Base-by-base conservation (phyloP, 2,888 invertebrate species). In the Hirtodrosophila histrioides region DNA sequence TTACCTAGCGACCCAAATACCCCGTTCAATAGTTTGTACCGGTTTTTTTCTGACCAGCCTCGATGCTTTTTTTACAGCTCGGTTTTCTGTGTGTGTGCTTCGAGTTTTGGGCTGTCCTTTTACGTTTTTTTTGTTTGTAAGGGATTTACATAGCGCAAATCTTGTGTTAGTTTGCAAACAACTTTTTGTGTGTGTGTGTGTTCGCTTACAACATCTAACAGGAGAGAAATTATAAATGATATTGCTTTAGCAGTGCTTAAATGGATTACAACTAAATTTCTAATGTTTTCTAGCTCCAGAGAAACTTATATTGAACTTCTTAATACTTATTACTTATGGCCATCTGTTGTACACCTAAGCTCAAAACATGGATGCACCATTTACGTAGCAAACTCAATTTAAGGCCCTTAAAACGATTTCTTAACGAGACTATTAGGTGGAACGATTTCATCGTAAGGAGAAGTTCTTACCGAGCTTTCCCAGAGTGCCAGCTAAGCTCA, bases 1-100 rank as follows among this genome's bases (percentile, higher is more conserved):
- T 77, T 78, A 77, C 80, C 80, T 77, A 77, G 78, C 78, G 81
- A 78, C 81, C 78, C 81, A 78, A 81, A 78, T 78, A 75, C 69
- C 74, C 64, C 68, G 78, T 78, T 78, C 78, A 80, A 78, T 78
- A 77, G 78, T 56, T 77, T 55, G 37, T 56, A 53, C 51, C 51
- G 31, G 17, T 37, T 65, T 75, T 62, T 62, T 63, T 41, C 55
- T 62, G 67, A 44, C 54, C 69, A 43, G 40, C 37, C 7, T 27
- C 17, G 35, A 29, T 37, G 55, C 8, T 58, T 71, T 75, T 75
- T 75, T 71, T 71, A 63, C 45, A 48, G 66, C 48, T 63, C 51
- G 40, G 31, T 46, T 48, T 55, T 43, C 11, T 64, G 46, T 58
- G 35, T 45, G 3, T 9, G 7, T 31, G 3, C 3, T 66, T 31